phyloP scores from a whole-genome alignment of 2,797 vertebrate genomes.

The Poeciliopsis infans region DNA sequence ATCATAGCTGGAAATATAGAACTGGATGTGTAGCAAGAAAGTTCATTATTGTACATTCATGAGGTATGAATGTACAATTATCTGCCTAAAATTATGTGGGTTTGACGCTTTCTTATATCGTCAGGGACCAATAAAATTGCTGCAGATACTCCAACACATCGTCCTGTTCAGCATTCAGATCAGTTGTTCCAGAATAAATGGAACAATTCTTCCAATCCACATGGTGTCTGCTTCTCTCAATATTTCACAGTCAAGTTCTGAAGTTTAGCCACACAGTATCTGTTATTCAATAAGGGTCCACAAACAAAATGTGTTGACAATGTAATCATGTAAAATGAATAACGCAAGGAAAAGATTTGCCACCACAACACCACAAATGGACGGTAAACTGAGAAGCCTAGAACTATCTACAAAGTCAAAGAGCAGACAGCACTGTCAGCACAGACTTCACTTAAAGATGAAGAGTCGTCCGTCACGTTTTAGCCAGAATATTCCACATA shows the following conservation, averaged over 20 bases:
- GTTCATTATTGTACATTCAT: neutral
- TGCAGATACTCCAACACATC: neutral
- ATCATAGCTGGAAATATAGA: constrained; percentile 18
- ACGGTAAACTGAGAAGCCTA: neutral
- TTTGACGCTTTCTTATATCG: neutral
- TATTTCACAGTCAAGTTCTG: neutral
- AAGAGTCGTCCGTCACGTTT: neutral
- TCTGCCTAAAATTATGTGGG: neutral
- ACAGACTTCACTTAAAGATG: neutral
- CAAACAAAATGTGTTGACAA: neutral
- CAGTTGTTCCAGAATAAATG: neutral
- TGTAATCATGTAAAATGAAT: neutral
- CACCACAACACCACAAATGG: neutral
- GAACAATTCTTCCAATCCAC: neutral
- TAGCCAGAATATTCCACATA: neutral
- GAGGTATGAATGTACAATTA: neutral
- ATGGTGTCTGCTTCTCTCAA: neutral
- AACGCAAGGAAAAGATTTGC: neutral
- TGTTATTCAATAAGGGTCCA: neutral
- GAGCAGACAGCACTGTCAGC: neutral
- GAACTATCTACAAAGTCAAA: neutral
- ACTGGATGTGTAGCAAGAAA: constrained; percentile 6
- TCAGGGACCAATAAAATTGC: neutral
- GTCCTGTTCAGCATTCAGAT: neutral
- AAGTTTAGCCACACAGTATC: neutral